Conservation (phyloP, 2,888 invertebrate genomes). For the Acanthopleura granulata region DNA sequence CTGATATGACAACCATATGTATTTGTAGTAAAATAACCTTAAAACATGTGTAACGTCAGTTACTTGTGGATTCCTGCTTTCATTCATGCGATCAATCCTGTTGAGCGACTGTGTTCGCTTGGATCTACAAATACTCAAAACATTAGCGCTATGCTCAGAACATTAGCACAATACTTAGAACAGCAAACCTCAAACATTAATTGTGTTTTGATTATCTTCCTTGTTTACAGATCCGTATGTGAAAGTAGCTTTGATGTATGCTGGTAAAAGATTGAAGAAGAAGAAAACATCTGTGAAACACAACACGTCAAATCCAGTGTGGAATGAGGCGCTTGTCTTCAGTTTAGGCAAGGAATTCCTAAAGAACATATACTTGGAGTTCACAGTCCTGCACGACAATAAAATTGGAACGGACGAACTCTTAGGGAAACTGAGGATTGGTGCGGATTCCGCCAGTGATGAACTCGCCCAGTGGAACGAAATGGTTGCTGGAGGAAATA, state of each 20-base stretch:
- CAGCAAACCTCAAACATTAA: too few species aligned
- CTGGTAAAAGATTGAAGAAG: slow-evolving; percentile 84
- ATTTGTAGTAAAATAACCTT: too few species aligned
- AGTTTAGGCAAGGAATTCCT: slow-evolving; percentile 75
- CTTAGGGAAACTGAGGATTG: slow-evolving; percentile 74
- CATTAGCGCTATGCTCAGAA: too few species aligned
- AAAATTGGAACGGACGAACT: slow-evolving; percentile 75
- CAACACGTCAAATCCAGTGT: slow-evolving; percentile 84
- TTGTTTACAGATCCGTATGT: slow-evolving; percentile 82
- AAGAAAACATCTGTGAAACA: slow-evolving; percentile 88
- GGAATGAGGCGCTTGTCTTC: slow-evolving; percentile 93
- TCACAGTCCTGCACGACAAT: slow-evolving; percentile 76
- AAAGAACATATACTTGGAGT: slow-evolving; percentile 74
- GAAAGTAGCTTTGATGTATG: slow-evolving; percentile 87
- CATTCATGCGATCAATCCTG: too few species aligned
- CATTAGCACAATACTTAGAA: too few species aligned
- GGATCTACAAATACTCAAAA: too few species aligned
- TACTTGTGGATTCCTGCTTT: too few species aligned
- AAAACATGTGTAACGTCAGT: too few species aligned
- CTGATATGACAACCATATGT: too few species aligned
- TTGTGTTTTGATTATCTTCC: slow-evolving; percentile 21
- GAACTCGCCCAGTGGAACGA: slow-evolving; percentile 63
- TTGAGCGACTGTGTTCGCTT: too few species aligned
- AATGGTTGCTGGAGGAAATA: slow-evolving; percentile 52
- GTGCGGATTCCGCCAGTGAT: slow-evolving; percentile 64